These are phyloP conservation scores for Cecidostiba fungosa DNA, from an alignment of 2,888 invertebrate genomes.

Conservation along the genomic window DNA sequence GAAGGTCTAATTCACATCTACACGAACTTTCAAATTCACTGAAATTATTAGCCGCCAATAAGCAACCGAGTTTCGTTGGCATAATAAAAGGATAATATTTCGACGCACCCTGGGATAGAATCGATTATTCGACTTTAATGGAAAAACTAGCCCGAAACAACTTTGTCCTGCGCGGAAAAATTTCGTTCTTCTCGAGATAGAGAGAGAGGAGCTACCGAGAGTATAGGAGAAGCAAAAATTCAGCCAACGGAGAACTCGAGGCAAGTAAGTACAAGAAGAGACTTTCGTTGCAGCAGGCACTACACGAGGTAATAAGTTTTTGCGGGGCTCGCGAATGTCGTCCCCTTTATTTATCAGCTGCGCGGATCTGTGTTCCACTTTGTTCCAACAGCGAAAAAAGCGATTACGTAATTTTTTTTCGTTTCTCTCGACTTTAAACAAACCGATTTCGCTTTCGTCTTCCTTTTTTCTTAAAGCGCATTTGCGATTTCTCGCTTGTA, in stretches of 20 bases:
- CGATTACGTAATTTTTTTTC: not conserved
- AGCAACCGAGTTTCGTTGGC: slow-evolving; percentile 4
- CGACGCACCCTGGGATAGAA: not conserved
- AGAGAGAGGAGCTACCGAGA: not conserved
- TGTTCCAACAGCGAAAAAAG: not conserved
- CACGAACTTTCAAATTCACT: too few species aligned
- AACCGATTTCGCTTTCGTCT: not conserved
- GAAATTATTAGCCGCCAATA: too few species aligned
- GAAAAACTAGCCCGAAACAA: not conserved
- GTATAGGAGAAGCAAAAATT: not conserved
- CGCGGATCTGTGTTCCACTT: not conserved
- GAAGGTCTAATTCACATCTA: too few species aligned
- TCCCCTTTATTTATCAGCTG: not conserved
- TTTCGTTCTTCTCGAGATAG: too few species aligned
- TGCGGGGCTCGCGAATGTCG: not conserved
- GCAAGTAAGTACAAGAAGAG: not conserved
- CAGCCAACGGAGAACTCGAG: not conserved
- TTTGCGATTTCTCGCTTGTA: not conserved
- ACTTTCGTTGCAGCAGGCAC: not conserved
- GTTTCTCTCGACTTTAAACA: too few species aligned
- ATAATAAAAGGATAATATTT: slow-evolving; percentile 37
- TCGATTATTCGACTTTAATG: slow-evolving; percentile 33
- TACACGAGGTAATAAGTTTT: not conserved
- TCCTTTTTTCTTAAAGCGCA: not conserved
- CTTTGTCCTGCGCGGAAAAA: not conserved